Evolutionary conservation across 1,140 invertebrate genomes (phyloP), one percentile per base, ranked within the genome.

Genomic region (Papilio glaucus): DNA sequence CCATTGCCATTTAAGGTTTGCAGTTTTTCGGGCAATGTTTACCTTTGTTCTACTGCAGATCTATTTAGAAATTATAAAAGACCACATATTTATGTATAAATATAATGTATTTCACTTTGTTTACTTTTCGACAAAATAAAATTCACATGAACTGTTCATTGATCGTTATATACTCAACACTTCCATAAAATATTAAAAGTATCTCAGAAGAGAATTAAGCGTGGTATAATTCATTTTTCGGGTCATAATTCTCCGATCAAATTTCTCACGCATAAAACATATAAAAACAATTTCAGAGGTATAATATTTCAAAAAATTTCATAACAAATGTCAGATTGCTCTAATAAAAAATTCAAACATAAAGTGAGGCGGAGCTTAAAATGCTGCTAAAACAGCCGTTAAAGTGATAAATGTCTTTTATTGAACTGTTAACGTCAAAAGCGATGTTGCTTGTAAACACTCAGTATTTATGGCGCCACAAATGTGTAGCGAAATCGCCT

Each of bases 361-460:
- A 68, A 68, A 65, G 4, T 39, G 15, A 38, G 62, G 18, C 39
- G 39, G 24, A 8, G 37, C 13, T 42, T 45, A 45, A 68, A 45
- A 67, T 21, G 65, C 65, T 45, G 41, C 42, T 69, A 69, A 69
- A 69, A 69, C 74, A 71, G 75, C 57, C 69, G 74, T 79, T 74
- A 75, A 81, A 79, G 76, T 81, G 79, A 81, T 81, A 79, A 77
- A 81, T 81, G 76, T 78, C 76, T 83, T 82, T 87, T 87, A 87
- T 85, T 83, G 83, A 79, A 68, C 82, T 76, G 80, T 87, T 85
- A 87, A 84, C 83, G 81, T 85, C 81, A 84, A 82, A 85, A 85
- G 78, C 78, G 78, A 79, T 83, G 81, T 80, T 84, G 82, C 83
- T 85, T 87, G 80, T 87, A 87, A 85, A 85, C 85, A 87, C 79